Evolutionary conservation across 1,140 invertebrate genomes (phyloP).

Genomic region (Phymastichus coffea): DNA sequence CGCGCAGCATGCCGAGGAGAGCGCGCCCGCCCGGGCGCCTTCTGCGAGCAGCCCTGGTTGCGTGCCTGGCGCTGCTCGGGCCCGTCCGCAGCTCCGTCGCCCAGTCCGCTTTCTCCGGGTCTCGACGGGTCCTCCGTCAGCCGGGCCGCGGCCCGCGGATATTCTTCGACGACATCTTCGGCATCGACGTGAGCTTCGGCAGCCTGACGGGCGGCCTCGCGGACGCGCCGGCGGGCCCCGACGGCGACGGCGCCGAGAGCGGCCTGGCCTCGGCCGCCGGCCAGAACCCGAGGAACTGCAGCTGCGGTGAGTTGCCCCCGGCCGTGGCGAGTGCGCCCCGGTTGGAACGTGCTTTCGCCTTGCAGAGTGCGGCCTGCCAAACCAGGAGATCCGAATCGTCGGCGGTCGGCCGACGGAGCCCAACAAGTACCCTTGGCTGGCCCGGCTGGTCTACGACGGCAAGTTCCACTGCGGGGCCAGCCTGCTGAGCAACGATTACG

Average conservation of each 20-base stretch:
- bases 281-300: slow-evolving; percentile 60
- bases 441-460: slow-evolving; percentile 78
- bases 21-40: too few relatives aligned
- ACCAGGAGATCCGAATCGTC: slow-evolving; percentile 72
- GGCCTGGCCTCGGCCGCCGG: slow-evolving; percentile 20
- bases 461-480: slow-evolving; percentile 90
- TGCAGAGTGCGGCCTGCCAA: slow-evolving; percentile 69
- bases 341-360: background rate
- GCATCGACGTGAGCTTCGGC: slow-evolving; percentile 46
- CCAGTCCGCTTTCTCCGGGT: background rate
- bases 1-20: too few relatives aligned
- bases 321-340: background rate
- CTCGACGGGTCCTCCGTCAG: background rate
- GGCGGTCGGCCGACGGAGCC: slow-evolving; percentile 75
- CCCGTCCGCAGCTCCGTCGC: too few relatives aligned
- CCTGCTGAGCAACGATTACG: slow-evolving; percentile 71
- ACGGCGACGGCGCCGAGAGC: background rate
- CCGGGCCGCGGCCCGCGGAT: slow-evolving; percentile 46
- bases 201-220: background rate
- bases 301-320: slow-evolving; percentile 59
- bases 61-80: background rate
- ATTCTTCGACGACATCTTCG: slow-evolving; percentile 67
- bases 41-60: background rate
- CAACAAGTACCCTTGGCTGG: slow-evolving; percentile 86
- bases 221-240: background rate